Conservation (phyloP, 2,888 invertebrate species). For the Sipha maydis region DNA sequence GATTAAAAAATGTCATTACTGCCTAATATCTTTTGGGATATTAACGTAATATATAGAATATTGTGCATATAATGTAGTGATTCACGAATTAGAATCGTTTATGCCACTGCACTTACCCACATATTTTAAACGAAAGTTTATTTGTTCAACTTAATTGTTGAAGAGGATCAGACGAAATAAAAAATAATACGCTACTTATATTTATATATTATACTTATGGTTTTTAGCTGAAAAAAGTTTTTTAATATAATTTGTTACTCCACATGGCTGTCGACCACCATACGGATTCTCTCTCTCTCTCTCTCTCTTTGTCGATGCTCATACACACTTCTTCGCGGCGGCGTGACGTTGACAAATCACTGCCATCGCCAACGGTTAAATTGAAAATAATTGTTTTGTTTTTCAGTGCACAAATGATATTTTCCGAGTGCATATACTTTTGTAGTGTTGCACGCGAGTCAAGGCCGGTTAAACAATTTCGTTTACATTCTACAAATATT, state of each 20-base stretch:
- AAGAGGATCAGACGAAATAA: not conserved
- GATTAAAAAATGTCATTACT: not conserved
- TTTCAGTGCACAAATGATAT: not conserved
- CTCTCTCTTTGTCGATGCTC: too few relatives aligned
- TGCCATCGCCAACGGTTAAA: slow-evolving; percentile 23
- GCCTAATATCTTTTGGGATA: not conserved
- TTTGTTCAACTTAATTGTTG: not conserved
- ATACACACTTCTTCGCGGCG: not conserved
- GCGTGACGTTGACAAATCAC: slow-evolving; percentile 53
- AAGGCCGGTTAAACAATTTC: slow-evolving; percentile 30
- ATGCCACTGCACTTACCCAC: not conserved
- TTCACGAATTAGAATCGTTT: not conserved
- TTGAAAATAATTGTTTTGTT: slow-evolving; percentile 51
- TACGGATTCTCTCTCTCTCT: not conserved
- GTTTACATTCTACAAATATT: not conserved
- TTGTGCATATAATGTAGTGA: too few relatives aligned
- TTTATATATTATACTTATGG: not conserved
- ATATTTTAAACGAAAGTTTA: not conserved
- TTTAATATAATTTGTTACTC: slow-evolving; percentile 48
- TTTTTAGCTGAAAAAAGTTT: slow-evolving; percentile 18
- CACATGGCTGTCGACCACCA: not conserved
- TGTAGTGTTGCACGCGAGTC: not conserved
- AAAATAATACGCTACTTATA: not conserved
- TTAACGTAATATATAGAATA: not conserved
- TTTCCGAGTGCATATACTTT: not conserved